Base-by-base conservation (phyloP, 1,140 invertebrate species). In the Phymorhynchus buccinoides region DNA sequence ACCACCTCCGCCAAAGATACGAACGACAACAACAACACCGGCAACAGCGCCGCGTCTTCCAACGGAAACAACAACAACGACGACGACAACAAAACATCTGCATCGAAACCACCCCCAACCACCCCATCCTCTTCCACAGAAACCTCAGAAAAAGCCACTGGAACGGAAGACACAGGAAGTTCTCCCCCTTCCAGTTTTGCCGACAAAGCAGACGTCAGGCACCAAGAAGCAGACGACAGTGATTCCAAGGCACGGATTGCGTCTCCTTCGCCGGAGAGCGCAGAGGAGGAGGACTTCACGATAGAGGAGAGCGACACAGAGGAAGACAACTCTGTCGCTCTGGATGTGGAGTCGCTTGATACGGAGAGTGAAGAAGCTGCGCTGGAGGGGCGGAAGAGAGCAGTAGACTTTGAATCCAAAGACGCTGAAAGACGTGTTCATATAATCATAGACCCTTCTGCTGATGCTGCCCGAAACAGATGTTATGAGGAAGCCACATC, bases 341-440 rank as follows among this genome's bases (percentile, higher is more conserved):
- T 86, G 30, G 85, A 85, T 44, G 80, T 77, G 32, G 83, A 83
- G 83, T 78, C 83, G 3, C 84, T 84, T 52, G 83, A 85, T 37
- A 0, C 22, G 9, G 81, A 35, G 18, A 18, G 39, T 4, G 81
- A 83, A 44, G 30, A 1, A 32, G 32, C n/a, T 16, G 18, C 7
- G 32, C 30, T 12, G 62, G 39, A 16, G 75, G 39, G 7, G 18
- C 32, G 52, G 42, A 56, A 30, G 77, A 7, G 44, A 48, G 42
- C 56, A 27, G 22, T 48, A n/a, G 77, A 79, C 18, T 79, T 42
- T 52, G 77, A 79, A 2, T 79, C 77, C 27, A 16, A n/a, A n/a
- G 32, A 41, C 32, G 42, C 30, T 30, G 75, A 7, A 68, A n/a
- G 66, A n/a, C n/a, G n/a, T n/a, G n/a, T n/a, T n/a, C n/a, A n/a